Percentiles rank a stretch among this genome's conserved stretches.
Evolutionary conservation across 2,113 vertebrate genomes (phyloP).

Genomic region (Ammodytes marinus): DNA sequence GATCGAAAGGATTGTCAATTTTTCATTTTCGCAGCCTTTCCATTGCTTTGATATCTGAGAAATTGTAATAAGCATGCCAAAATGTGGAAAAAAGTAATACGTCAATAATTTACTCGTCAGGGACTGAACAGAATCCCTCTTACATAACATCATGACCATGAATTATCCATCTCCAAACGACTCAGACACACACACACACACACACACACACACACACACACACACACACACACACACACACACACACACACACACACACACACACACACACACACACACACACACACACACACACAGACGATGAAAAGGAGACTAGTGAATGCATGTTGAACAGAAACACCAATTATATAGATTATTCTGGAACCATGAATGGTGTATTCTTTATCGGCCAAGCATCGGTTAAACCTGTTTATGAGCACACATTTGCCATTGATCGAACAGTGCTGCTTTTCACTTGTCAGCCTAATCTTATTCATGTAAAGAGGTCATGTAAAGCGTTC

Average conservation of each 20-base stretch:
- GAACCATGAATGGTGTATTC: conserved; percentile 27
- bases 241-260: background rate
- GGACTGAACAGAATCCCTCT: background rate
- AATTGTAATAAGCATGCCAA: background rate
- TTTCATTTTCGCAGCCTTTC: background rate
- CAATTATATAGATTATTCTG: background rate
- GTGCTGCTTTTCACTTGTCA: conserved; percentile 39
- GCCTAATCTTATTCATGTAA: conserved; percentile 52
- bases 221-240: background rate
- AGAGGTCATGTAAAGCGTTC: conserved; percentile 38
- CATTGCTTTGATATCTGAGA: conserved; percentile 3
- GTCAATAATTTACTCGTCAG: background rate
- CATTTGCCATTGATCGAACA: conserved; percentile 34
- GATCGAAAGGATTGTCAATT: background rate
- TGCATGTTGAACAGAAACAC: conserved; percentile 22
- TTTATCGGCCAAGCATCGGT: conserved; percentile 21
- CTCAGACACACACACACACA: background rate
- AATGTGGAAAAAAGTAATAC: background rate
- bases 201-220: background rate
- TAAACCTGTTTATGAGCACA: conserved; percentile 8
- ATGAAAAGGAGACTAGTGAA: conserved; percentile 12
- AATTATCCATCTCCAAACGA: conserved; percentile 3
- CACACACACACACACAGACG: background rate
- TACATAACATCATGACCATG: background rate
- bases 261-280: background rate